A percentile compares a stretch with the other conserved stretches of the same genome.
phyloP scores from a whole-genome alignment of 2,113 vertebrate genomes.

The Phalacrocorax aristotelis region DNA sequence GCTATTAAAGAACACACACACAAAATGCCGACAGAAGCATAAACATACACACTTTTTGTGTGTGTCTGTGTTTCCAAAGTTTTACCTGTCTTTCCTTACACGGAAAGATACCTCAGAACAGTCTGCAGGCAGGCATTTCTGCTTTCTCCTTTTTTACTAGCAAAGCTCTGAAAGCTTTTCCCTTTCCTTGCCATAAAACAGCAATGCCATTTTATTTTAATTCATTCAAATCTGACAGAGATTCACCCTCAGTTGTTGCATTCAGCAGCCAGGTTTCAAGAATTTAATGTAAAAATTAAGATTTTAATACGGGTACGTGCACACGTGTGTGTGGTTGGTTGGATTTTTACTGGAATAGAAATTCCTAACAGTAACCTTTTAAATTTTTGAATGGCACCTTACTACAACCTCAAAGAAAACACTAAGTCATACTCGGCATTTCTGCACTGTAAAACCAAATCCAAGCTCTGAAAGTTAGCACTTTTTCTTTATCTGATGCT shows the following conservation, averaged over 20 bases:
- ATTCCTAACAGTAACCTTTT: not conserved
- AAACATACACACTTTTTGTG: not conserved
- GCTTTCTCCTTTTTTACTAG: not conserved
- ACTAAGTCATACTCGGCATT: not conserved
- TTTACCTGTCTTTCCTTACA: not conserved
- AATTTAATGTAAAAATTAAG: not conserved
- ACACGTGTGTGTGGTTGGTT: too few relatives aligned
- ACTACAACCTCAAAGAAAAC: not conserved
- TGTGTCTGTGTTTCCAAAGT: not conserved
- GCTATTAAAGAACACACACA: slow-evolving; percentile 21
- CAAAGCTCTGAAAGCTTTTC: not conserved
- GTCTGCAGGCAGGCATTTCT: not conserved
- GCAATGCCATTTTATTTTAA: not conserved
- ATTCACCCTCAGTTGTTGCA: not conserved
- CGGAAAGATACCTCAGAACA: not conserved
- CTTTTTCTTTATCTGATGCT: slow-evolving; percentile 21
- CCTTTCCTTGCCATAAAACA: not conserved
- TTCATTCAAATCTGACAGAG: not conserved
- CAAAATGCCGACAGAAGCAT: slow-evolving; percentile 14
- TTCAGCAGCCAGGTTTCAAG: not conserved
- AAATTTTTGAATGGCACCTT: not conserved
- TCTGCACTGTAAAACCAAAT: slow-evolving; percentile 20
- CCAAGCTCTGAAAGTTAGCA: slow-evolving; percentile 41
- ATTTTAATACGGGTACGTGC: not conserved
- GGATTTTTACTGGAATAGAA: not conserved